Evolutionary conservation across 2,888 invertebrate species (phyloP).

Genomic region (Drosophila eohydei): DNA sequence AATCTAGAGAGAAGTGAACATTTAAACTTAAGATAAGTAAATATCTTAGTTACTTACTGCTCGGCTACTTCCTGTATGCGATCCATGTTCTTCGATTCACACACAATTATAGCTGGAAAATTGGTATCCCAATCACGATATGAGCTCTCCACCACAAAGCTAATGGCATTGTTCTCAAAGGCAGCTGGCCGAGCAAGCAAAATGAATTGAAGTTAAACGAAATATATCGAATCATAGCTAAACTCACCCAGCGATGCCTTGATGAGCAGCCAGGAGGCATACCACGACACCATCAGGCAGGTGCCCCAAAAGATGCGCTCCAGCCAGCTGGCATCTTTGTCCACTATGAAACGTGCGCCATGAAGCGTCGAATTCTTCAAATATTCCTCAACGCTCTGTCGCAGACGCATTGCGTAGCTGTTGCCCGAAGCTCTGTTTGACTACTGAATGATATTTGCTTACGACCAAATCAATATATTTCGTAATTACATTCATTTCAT

Average conservation of each 20-base stretch:
- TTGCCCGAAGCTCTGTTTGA: constrained; percentile 5
- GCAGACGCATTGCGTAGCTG: constrained; percentile 62
- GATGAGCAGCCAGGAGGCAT: constrained; percentile 88
- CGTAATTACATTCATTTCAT: constrained; percentile 19
- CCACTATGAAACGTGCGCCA: constrained; percentile 89
- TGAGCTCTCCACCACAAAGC: constrained; percentile 91
- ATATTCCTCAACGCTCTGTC: constrained; percentile 86
- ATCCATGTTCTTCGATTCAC: constrained; percentile 88
- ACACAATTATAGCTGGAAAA: constrained; percentile 90
- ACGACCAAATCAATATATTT: constrained; percentile 16
- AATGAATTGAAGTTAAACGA: not conserved
- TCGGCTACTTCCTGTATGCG: constrained; percentile 88
- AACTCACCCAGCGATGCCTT: constrained; percentile 86
- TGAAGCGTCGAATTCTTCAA: constrained; percentile 89
- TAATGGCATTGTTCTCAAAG: constrained; percentile 89
- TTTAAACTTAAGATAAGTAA: accelerated
- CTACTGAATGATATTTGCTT: constrained; percentile 21
- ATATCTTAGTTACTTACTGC: constrained; percentile 85
- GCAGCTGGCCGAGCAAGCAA: constrained; percentile 75
- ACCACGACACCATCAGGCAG: constrained; percentile 89
- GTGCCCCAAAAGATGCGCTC: constrained; percentile 89
- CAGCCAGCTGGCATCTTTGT: constrained; percentile 86
- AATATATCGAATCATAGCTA: not conserved
- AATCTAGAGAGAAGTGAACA: constrained; percentile 82
- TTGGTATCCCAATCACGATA: constrained; percentile 90